phyloP scores from a whole-genome alignment of 2,113 vertebrate genomes.

The Silurus asotus region DNA sequence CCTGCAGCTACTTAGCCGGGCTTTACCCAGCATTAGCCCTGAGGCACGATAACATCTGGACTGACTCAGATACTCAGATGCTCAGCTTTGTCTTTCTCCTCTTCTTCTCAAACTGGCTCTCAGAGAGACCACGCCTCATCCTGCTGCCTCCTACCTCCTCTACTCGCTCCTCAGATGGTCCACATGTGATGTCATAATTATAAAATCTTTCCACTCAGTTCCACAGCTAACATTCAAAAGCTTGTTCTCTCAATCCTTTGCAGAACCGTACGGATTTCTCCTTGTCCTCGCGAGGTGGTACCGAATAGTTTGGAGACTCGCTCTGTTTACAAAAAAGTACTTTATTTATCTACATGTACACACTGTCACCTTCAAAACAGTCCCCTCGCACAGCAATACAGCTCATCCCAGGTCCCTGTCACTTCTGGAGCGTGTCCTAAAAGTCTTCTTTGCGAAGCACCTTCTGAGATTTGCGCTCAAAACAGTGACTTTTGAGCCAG shows the following conservation, averaged over 20 bases:
- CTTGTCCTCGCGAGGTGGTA: too few species aligned
- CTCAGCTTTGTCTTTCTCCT: conserved; percentile 11
- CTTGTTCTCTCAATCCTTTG: neutral
- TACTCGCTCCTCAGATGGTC: neutral
- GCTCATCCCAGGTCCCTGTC: too few species aligned
- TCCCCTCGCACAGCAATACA: too few species aligned
- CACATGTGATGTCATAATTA: neutral
- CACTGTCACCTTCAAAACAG: too few species aligned
- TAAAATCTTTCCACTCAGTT: neutral
- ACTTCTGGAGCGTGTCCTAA: too few species aligned
- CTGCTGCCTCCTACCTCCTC: neutral
- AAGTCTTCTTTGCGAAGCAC: too few species aligned
- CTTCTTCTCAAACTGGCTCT: neutral
- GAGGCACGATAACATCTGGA: conserved; percentile 57
- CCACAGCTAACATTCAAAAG: neutral
- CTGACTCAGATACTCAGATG: conserved; percentile 40
- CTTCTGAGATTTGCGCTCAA: too few species aligned
- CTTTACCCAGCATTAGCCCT: conserved; percentile 40
- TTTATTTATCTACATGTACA: too few species aligned
- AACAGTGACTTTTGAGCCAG: too few species aligned
- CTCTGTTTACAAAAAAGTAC: too few species aligned
- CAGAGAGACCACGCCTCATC: neutral
- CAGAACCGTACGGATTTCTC: neutral
- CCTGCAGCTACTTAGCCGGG: conserved; percentile 43
- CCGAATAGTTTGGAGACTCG: too few species aligned